phyloP scores from a whole-genome alignment of 2,113 vertebrate genomes.

The Centropristis striata region DNA sequence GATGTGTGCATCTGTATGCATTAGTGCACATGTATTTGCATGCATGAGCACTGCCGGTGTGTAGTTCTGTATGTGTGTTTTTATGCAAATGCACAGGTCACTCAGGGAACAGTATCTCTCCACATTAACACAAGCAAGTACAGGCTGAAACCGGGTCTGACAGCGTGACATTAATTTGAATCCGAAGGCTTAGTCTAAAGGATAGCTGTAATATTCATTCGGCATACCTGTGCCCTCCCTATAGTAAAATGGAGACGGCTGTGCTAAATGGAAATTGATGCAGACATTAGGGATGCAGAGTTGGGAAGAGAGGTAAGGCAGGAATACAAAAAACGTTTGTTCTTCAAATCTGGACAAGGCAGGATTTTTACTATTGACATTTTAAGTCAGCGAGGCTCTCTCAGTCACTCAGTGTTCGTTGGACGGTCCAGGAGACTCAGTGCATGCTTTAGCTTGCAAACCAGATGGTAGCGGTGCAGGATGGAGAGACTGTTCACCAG shows the following conservation, averaged over 20 bases:
- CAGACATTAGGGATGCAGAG: constrained; percentile 18
- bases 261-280: constrained; percentile 24
- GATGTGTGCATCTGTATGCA: background rate
- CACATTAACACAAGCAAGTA: constrained; percentile 14
- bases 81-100: background rate
- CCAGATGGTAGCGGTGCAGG: background rate
- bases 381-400: background rate
- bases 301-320: background rate
- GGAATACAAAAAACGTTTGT: background rate
- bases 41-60: background rate
- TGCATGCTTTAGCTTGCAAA: background rate
- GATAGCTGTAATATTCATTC: constrained; percentile 27
- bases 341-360: background rate
- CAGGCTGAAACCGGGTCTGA: constrained; percentile 13
- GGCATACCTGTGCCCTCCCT: constrained; percentile 3
- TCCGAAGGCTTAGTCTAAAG: constrained; percentile 7
- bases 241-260: background rate
- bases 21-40: background rate
- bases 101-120: background rate
- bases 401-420: background rate
- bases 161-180: constrained; percentile 27
- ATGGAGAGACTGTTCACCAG: background rate
- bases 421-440: background rate
- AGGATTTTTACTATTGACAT: background rate
- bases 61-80: background rate